Evolutionary conservation across 2,797 vertebrate genomes (phyloP).

Genomic region (Galaxias olidus): DNA sequence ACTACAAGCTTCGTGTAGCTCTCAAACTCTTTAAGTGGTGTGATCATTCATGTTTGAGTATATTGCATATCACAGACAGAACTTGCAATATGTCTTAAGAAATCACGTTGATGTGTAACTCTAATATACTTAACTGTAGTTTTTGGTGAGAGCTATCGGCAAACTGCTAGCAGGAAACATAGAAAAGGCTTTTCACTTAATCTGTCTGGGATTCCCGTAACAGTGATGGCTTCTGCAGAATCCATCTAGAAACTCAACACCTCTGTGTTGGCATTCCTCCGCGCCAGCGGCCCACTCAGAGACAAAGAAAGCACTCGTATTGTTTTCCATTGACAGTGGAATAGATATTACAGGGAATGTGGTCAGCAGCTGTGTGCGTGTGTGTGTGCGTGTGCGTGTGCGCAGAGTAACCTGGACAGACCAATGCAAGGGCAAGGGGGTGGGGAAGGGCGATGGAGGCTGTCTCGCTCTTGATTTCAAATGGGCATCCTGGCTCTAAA

Average conservation of each 20-base stretch:
- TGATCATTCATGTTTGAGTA: no score
- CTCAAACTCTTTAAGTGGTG: no score
- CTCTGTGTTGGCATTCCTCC: conserved; percentile 46
- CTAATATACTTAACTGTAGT: no score
- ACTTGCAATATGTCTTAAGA: no score
- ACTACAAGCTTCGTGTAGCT: no score
- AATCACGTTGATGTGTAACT: no score
- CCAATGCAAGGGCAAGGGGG: no score
- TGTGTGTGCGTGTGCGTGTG: conserved; percentile 39
- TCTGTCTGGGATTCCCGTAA: conserved; percentile 35
- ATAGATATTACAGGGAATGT: conserved; percentile 39
- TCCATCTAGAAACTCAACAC: conserved; percentile 55
- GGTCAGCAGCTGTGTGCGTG: conserved; percentile 36
- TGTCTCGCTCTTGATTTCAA: no score
- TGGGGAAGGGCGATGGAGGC: no score
- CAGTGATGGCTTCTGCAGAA: conserved; percentile 66
- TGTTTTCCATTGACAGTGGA: conserved; percentile 33
- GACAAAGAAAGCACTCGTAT: conserved; percentile 28
- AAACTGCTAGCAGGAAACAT: conserved; percentile 45
- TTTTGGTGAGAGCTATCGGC: conserved; percentile 27
- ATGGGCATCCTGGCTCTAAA: no score
- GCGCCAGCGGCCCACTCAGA: conserved; percentile 28
- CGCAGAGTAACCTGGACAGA: no score
- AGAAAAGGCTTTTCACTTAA: conserved; percentile 48
- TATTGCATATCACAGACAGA: no score